These are phyloP conservation scores for Trinectes maculatus DNA, from an alignment of 2,113 vertebrate species.

Conservation along the genomic window DNA sequence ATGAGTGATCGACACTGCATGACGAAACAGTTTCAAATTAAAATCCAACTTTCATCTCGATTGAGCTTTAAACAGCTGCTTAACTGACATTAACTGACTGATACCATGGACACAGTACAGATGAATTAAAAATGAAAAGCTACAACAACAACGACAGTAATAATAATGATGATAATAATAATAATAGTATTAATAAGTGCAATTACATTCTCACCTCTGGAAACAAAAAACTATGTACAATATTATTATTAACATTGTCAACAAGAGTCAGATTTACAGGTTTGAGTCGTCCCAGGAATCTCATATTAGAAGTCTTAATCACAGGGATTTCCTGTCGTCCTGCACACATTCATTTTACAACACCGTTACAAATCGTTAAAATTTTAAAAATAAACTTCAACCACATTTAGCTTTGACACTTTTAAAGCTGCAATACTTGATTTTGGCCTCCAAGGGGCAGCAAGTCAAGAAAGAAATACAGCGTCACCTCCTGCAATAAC, in stretches of 20 bases:
- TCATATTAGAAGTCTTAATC: neutral
- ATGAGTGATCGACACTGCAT: neutral
- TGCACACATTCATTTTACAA: neutral
- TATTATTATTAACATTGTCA: neutral
- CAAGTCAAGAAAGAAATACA: neutral
- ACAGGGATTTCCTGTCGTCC: neutral
- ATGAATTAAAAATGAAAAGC: neutral
- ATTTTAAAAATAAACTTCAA: neutral
- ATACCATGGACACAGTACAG: neutral
- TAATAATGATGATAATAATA: too few species aligned
- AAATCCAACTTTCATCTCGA: neutral
- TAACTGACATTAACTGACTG: neutral
- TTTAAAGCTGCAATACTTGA: slow-evolving; percentile 34
- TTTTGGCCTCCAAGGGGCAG: slow-evolving; percentile 32
- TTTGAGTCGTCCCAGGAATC: too few species aligned
- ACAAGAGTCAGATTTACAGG: slow-evolving; percentile 7
- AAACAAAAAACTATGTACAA: neutral
- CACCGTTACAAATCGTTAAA: too few species aligned
- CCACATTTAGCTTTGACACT: neutral
- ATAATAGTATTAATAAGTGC: neutral
- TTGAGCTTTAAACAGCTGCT: slow-evolving; percentile 15
- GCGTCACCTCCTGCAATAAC: too few species aligned
- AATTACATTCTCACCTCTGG: slow-evolving; percentile 14
- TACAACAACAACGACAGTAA: too few species aligned
- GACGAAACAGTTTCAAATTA: neutral